Percentiles rank a stretch among this genome's conserved stretches.
phyloP scores from a whole-genome alignment of 2,797 vertebrate species.

The Anniella stebbinsi region DNA sequence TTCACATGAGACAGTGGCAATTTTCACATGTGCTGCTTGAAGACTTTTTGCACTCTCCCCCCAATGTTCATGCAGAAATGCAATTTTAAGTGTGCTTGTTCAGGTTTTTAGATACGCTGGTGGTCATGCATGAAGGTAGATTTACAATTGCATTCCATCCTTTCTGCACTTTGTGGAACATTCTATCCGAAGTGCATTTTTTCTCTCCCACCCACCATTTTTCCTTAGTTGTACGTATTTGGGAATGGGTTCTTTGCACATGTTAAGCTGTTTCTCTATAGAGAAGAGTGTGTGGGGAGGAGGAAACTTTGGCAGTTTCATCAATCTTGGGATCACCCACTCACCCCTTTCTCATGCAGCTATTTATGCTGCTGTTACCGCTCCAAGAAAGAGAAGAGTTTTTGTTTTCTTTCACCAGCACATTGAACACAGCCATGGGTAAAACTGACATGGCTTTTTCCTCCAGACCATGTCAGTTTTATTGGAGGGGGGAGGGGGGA shows the following conservation, averaged over 20 bases:
- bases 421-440: neutral
- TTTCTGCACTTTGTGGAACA: neutral
- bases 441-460: neutral
- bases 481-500: neutral
- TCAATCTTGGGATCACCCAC: neutral
- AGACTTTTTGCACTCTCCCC: neutral
- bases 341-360: neutral
- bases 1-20: neutral
- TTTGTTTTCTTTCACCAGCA: neutral
- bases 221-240: neutral
- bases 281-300: neutral
- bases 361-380: neutral
- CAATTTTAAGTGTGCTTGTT: neutral
- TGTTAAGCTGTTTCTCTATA: neutral
- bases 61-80: neutral
- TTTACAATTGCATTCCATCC: neutral
- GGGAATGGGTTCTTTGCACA: neutral
- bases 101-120: neutral
- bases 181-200: neutral
- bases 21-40: neutral
- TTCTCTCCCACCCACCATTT: neutral
- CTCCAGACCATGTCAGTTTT: neutral
- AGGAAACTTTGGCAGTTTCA: too few species aligned
- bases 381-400: neutral
- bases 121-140: neutral